phyloP scores from a whole-genome alignment of 2,888 invertebrate species.

The Drosophila stalkeri region DNA sequence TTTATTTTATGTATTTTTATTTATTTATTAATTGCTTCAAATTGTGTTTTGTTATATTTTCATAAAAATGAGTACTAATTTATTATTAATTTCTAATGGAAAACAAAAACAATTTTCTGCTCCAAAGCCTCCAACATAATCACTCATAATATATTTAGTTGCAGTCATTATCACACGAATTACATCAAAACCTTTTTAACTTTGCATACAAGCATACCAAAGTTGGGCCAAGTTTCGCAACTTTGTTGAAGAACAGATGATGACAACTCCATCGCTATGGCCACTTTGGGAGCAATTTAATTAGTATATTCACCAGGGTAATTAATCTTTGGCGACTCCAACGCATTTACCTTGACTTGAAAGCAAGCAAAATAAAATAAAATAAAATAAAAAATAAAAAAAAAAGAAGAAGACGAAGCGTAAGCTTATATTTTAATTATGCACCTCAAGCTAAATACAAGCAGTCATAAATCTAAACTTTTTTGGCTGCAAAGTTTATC shows the following conservation, averaged over 20 bases:
- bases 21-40: no score
- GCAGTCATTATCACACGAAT: slow-evolving; percentile 5
- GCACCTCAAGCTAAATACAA: slow-evolving; percentile 21
- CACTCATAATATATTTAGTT: not conserved
- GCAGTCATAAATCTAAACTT: slow-evolving; percentile 68
- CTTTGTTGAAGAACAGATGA: slow-evolving; percentile 6
- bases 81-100: no score
- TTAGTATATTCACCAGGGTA: slow-evolving; percentile 16
- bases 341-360: slow-evolving; percentile 15
- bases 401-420: not conserved
- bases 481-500: slow-evolving; percentile 61
- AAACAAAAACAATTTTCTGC: not conserved
- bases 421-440: slow-evolving; percentile 43
- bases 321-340: slow-evolving; percentile 28
- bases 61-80: not conserved
- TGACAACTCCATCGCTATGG: slow-evolving; percentile 1
- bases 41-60: not conserved
- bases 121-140: not conserved
- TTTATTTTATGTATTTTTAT: no score
- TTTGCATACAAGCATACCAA: not conserved
- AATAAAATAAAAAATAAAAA: not conserved
- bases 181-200: not conserved
- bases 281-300: slow-evolving; percentile 15
- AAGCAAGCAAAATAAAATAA: slow-evolving; percentile 12
- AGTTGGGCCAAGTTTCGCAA: not conserved